Evolutionary conservation across 2,888 invertebrate species (phyloP).

Genomic region (Zygaena filipendulae): DNA sequence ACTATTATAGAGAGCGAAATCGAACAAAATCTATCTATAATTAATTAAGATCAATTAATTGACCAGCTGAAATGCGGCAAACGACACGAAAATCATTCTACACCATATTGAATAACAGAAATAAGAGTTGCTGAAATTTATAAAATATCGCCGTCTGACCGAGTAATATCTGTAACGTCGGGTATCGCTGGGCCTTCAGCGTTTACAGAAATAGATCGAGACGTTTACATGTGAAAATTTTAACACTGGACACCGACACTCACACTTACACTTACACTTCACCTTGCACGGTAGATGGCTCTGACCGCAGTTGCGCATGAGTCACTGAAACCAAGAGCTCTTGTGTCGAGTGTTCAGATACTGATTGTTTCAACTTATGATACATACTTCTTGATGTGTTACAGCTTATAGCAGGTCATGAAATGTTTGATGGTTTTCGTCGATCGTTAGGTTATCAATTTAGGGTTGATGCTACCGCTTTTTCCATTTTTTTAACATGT

Average conservation of each 20-base stretch:
- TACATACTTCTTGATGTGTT: conserved; percentile 6
- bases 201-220: conserved; percentile 55
- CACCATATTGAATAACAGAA: no score
- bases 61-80: no score
- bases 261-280: conserved; percentile 40
- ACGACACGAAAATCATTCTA: no score
- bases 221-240: conserved; percentile 59
- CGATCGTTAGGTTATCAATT: no score
- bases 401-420: not conserved
- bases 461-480: no score
- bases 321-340: conserved; percentile 30
- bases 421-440: conserved; percentile 12
- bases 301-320: conserved; percentile 42
- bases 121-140: no score
- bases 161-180: conserved; percentile 27
- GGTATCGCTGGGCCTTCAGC: conserved; percentile 50
- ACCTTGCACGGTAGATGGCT: conserved; percentile 62
- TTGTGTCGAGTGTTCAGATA: conserved; percentile 16
- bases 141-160: no score
- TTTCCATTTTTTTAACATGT: no score
- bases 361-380: conserved; percentile 12
- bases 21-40: no score
- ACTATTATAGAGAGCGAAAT: no score
- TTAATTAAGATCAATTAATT: no score
- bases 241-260: conserved; percentile 57